phyloP scores from a whole-genome alignment of 2,888 invertebrate species.

The Eupeodes latifasciatus region DNA sequence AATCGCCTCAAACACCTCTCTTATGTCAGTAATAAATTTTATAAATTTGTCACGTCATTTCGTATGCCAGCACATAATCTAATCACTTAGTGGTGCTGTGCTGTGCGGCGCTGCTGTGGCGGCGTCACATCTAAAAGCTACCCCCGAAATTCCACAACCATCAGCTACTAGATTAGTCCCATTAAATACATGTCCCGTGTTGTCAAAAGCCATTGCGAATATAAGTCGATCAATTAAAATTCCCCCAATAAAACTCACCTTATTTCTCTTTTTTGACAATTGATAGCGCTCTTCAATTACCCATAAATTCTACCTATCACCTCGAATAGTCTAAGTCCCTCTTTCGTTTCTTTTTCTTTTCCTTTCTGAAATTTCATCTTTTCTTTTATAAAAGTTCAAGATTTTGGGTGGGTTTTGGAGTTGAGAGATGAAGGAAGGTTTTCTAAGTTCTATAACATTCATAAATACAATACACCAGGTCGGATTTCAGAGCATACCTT shows the following conservation, averaged over 20 bases:
- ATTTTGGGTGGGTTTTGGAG: background rate
- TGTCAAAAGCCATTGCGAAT: conserved; percentile 68
- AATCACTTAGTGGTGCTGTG: conserved; percentile 33
- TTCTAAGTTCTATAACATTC: background rate
- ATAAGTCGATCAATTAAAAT: conserved; percentile 73
- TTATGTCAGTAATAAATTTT: conserved; percentile 50
- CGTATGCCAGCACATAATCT: conserved; percentile 53
- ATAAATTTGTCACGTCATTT: conserved; percentile 72
- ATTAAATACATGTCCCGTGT: conserved; percentile 64
- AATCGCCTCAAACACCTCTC: conserved; percentile 17
- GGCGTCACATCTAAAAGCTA: background rate
- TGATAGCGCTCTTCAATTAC: conserved; percentile 55
- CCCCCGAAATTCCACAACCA: background rate
- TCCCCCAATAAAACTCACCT: conserved; percentile 49
- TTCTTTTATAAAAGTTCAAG: conserved; percentile 32
- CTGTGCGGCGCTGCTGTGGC: background rate
- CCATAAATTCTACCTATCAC: conserved; percentile 69
- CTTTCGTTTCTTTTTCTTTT: background rate
- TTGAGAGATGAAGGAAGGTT: background rate
- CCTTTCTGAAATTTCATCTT: conserved; percentile 34
- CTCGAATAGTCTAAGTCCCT: conserved; percentile 26
- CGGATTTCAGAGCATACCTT: conserved; percentile 47
- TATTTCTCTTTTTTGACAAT: conserved; percentile 26
- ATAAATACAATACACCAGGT: conserved; percentile 38
- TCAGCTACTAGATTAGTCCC: conserved; percentile 50